Percentiles rank a stretch among this genome's conserved stretches.
Evolutionary conservation across 2,113 vertebrate species (phyloP).

Genomic region (Litocranius walleri): DNA sequence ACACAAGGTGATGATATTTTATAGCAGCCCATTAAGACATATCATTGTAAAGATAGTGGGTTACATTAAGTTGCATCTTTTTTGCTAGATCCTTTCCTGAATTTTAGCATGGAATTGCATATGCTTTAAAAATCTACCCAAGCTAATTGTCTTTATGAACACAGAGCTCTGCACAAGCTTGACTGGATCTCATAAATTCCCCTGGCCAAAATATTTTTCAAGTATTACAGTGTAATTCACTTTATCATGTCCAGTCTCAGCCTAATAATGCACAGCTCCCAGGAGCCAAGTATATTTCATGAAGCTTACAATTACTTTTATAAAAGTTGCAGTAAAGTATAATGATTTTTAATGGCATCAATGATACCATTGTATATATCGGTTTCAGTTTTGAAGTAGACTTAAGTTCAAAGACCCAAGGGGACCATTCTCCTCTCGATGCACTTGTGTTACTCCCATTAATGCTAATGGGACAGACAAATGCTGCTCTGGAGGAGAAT

Average conservation of each 20-base stretch:
- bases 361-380: constrained; percentile 53
- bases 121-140: constrained; percentile 7
- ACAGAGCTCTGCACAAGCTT: constrained; percentile 38
- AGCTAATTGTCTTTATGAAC: constrained; percentile 46
- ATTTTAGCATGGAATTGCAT: constrained; percentile 12
- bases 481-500: constrained; percentile 63
- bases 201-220: constrained; percentile 63
- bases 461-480: constrained; percentile 43
- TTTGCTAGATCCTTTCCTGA: constrained; percentile 23
- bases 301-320: constrained; percentile 63
- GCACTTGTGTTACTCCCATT: constrained; percentile 59
- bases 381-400: constrained; percentile 73
- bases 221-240: constrained; percentile 50
- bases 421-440: constrained; percentile 60
- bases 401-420: constrained; percentile 71
- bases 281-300: constrained; percentile 55
- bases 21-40: constrained; percentile 39
- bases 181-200: constrained; percentile 48
- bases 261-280: constrained; percentile 50
- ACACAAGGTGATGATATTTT: constrained; percentile 51
- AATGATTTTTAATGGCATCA: constrained; percentile 72
- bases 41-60: constrained; percentile 47
- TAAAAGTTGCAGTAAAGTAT: constrained; percentile 68
- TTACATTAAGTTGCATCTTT: background rate
- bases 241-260: constrained; percentile 50